phyloP scores from a whole-genome alignment of 2,888 invertebrate species.

The Pinctada fucata region DNA sequence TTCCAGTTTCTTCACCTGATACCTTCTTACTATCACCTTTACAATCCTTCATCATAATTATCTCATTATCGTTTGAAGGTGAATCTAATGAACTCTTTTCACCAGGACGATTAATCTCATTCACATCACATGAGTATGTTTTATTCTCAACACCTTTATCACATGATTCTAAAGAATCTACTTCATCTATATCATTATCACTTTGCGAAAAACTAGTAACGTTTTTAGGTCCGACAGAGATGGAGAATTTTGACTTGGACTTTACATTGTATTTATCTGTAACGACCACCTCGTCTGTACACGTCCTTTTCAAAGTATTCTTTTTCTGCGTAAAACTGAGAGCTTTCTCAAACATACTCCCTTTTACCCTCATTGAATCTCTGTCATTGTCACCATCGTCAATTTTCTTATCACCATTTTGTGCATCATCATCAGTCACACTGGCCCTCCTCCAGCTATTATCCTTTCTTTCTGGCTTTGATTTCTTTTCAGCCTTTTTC shows the following conservation, averaged over 20 bases:
- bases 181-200: conserved; percentile 5
- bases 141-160: neutral
- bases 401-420: neutral
- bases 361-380: conserved; percentile 21
- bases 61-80: too few species aligned
- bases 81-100: too few species aligned
- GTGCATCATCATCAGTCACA: conserved; percentile 5
- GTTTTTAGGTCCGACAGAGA: neutral
- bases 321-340: conserved; percentile 36
- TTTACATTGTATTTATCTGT: conserved; percentile 30
- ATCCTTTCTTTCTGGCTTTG: neutral
- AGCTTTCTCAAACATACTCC: conserved; percentile 46
- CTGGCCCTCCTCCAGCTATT: neutral
- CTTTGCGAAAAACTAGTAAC: too few species aligned
- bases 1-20: too few species aligned
- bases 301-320: neutral
- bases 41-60: too few species aligned
- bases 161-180: neutral
- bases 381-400: neutral
- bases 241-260: conserved; percentile 25
- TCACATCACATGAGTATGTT: neutral
- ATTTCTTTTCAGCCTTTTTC: neutral
- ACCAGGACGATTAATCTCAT: neutral
- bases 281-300: conserved; percentile 22
- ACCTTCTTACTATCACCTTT: too few species aligned